These are phyloP conservation scores for Brachionus plicatilis DNA, from an alignment of 1,140 invertebrate species.

Conservation along the genomic window DNA sequence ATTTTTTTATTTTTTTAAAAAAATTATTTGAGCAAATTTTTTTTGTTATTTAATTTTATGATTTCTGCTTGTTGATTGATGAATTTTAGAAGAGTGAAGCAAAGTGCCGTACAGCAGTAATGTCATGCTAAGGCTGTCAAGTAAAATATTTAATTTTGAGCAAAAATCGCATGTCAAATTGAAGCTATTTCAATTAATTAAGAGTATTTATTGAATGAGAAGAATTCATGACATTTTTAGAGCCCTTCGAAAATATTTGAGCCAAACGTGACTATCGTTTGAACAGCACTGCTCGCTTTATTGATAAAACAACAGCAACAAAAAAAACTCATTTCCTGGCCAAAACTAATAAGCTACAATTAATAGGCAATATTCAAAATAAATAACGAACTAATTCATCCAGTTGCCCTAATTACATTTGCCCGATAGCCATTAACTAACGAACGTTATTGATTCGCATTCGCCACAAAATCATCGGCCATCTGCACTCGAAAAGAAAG, in stretches of 20 bases:
- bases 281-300: neutral
- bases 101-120: neutral
- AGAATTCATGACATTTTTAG: constrained; percentile 1
- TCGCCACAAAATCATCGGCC: neutral
- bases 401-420: constrained; percentile 11
- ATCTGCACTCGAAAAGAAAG: neutral
- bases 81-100: neutral
- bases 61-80: neutral
- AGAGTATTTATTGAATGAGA: neutral
- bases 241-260: neutral
- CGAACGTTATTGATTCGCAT: neutral
- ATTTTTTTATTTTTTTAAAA: too few relatives aligned
- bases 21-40: too few relatives aligned
- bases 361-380: neutral
- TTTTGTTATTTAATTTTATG: too few relatives aligned
- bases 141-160: neutral
- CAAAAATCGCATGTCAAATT: neutral
- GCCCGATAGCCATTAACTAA: neutral
- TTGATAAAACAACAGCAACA: neutral
- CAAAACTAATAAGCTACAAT: constrained; percentile 25
- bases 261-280: neutral
- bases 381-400: constrained; percentile 11
- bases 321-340: neutral
- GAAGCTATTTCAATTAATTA: neutral
- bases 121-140: neutral